phyloP scores from a whole-genome alignment of 2,888 invertebrate genomes.

The Nesidiocoris tenuis region DNA sequence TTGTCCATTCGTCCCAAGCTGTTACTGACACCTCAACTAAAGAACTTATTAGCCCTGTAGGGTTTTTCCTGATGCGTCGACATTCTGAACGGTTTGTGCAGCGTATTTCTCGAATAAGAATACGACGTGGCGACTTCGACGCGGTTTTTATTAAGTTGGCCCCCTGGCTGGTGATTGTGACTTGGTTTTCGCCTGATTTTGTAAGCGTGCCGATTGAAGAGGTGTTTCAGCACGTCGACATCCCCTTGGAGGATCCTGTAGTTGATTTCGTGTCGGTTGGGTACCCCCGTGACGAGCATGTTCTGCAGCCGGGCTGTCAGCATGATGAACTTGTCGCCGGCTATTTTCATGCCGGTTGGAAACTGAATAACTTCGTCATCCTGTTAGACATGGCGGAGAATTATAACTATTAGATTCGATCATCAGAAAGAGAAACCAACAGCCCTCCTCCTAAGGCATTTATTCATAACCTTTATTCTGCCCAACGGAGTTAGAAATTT shows the following conservation, averaged over 20 bases:
- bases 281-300: conserved; percentile 29
- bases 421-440: too few relatives aligned
- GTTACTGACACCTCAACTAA: too few relatives aligned
- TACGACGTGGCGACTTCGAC: conserved; percentile 8
- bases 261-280: conserved; percentile 41
- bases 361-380: conserved; percentile 42
- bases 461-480: too few relatives aligned
- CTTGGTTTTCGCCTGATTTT: not conserved
- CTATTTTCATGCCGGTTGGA: conserved; percentile 43
- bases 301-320: conserved; percentile 42
- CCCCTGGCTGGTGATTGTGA: not conserved
- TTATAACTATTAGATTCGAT: too few relatives aligned
- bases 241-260: conserved; percentile 38
- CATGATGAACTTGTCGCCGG: conserved; percentile 32
- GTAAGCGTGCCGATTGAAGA: not conserved
- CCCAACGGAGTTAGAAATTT: too few relatives aligned
- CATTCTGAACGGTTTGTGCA: not conserved
- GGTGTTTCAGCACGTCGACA: conserved; percentile 12
- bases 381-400: too few relatives aligned
- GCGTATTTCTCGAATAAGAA: conserved; percentile 13
- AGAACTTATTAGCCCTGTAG: too few relatives aligned
- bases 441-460: too few relatives aligned
- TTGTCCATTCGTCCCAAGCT: too few relatives aligned
- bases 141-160: not conserved
- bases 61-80: not conserved